phyloP scores from a whole-genome alignment of 1,140 invertebrate genomes.

The Eumeta japonica region DNA sequence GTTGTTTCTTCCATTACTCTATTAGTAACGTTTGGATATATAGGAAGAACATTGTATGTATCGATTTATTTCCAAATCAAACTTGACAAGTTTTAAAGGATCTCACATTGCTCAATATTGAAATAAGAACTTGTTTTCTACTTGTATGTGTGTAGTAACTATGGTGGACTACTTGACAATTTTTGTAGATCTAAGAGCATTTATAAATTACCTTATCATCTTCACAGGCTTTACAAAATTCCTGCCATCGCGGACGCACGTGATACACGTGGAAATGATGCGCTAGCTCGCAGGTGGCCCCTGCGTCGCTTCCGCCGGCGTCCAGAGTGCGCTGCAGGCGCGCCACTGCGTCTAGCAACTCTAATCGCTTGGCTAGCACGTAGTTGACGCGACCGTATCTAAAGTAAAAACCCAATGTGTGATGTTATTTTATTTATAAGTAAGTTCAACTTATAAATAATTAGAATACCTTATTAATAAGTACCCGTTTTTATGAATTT shows the following conservation, averaged over 20 bases:
- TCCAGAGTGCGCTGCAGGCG: slow-evolving; percentile 83
- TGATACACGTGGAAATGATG: slow-evolving; percentile 88
- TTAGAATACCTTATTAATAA: not conserved
- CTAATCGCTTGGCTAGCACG: slow-evolving; percentile 89
- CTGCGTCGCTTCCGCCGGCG: slow-evolving; percentile 75
- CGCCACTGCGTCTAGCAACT: slow-evolving; percentile 88
- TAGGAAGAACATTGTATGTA: too few relatives aligned
- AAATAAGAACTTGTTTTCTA: too few relatives aligned
- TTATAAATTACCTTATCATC: slow-evolving; percentile 28
- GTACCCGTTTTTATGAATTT: too few relatives aligned
- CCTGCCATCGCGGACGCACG: slow-evolving; percentile 87
- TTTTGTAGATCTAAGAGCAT: not conserved
- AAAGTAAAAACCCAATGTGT: slow-evolving; percentile 13
- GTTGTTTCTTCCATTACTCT: too few relatives aligned
- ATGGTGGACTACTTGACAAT: too few relatives aligned
- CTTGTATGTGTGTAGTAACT: too few relatives aligned
- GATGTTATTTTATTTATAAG: not conserved
- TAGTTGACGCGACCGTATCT: slow-evolving; percentile 98
- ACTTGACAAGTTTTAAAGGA: too few relatives aligned
- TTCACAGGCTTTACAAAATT: slow-evolving; percentile 63
- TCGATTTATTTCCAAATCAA: too few relatives aligned
- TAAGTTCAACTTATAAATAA: not conserved
- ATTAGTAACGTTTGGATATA: too few relatives aligned
- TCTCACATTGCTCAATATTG: too few relatives aligned
- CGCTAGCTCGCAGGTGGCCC: slow-evolving; percentile 98